These are phyloP conservation scores for Coendou prehensilis DNA, from an alignment of 2,797 vertebrate genomes.

Conservation along the genomic window DNA sequence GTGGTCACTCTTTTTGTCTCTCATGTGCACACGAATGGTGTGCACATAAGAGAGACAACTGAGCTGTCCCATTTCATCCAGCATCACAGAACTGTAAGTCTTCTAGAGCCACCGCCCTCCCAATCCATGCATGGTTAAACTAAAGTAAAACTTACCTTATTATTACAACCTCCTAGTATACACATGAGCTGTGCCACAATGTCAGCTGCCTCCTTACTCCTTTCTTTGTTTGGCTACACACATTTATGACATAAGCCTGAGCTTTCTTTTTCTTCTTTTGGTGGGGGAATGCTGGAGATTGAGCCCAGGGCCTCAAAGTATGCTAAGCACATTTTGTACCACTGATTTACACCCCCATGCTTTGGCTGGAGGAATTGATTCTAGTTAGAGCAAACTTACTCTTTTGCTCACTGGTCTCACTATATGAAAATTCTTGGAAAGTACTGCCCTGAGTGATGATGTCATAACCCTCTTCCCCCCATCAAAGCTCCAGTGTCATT, in stretches of 20 bases:
- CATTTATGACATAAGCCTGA: not conserved
- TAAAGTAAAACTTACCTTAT: slow-evolving; percentile 5
- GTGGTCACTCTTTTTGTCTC: not conserved
- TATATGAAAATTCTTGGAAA: not conserved
- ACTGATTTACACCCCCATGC: not conserved
- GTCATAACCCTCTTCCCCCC: not conserved
- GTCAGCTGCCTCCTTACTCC: not conserved
- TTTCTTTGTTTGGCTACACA: not conserved
- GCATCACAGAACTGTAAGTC: not conserved
- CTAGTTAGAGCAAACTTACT: not conserved
- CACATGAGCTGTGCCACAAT: not conserved
- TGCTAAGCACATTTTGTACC: not conserved
- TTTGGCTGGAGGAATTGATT: not conserved
- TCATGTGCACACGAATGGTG: not conserved
- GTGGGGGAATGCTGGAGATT: not conserved
- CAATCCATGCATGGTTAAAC: not conserved
- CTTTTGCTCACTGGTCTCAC: not conserved
- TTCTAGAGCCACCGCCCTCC: not conserved
- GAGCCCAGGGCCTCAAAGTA: not conserved
- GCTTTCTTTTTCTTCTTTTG: not conserved
- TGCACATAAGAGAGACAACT: not conserved
- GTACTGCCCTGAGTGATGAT: not conserved
- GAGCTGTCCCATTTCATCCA: not conserved
- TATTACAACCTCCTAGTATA: not conserved
- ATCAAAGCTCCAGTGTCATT: not conserved